Percentiles rank a stretch among this genome's conserved stretches.
These are phyloP conservation scores for Drosophila neoperkinsi DNA, from an alignment of 2,888 invertebrate species.

Conservation along the genomic window DNA sequence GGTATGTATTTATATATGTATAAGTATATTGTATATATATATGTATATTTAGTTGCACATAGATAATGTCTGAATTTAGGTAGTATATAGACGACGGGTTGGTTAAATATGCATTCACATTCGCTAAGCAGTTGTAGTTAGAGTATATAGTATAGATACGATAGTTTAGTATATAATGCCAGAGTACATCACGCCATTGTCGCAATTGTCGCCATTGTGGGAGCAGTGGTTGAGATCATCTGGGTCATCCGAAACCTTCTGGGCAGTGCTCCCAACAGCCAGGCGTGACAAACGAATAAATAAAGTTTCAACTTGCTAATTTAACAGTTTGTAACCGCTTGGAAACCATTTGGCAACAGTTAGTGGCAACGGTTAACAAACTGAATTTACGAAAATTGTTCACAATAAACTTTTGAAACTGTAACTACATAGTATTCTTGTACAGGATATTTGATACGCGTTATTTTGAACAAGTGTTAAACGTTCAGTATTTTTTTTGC, in stretches of 20 bases:
- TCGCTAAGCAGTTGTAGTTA: slow-evolving; percentile 47
- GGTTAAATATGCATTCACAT: slow-evolving; percentile 61
- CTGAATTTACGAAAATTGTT: slow-evolving; percentile 21
- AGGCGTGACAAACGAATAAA: slow-evolving; percentile 5
- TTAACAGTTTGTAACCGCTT: slow-evolving; percentile 15
- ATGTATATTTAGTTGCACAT: slow-evolving; percentile 59
- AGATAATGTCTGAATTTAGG: slow-evolving; percentile 64
- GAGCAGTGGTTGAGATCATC: slow-evolving; percentile 49
- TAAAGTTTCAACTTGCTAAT: slow-evolving; percentile 24
- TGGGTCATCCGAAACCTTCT: slow-evolving; percentile 7
- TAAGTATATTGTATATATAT: slow-evolving; percentile 30
- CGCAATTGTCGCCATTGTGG: not conserved
- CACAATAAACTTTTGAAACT: slow-evolving; percentile 32
- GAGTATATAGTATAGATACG: slow-evolving; percentile 34
- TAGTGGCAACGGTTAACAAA: slow-evolving; percentile 22
- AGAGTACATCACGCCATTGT: slow-evolving; percentile 13
- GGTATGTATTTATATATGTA: slow-evolving; percentile 32
- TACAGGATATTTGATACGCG: slow-evolving; percentile 66
- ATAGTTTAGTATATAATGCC: slow-evolving; percentile 31
- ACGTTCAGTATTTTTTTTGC: slow-evolving; percentile 18
- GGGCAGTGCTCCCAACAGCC: slow-evolving; percentile 27
- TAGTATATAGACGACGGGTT: slow-evolving; percentile 73
- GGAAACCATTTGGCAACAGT: slow-evolving; percentile 30
- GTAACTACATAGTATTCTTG: slow-evolving; percentile 50
- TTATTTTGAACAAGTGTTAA: slow-evolving; percentile 57